phyloP scores from a whole-genome alignment of 2,888 invertebrate species.

The Trachelus stipa region DNA sequence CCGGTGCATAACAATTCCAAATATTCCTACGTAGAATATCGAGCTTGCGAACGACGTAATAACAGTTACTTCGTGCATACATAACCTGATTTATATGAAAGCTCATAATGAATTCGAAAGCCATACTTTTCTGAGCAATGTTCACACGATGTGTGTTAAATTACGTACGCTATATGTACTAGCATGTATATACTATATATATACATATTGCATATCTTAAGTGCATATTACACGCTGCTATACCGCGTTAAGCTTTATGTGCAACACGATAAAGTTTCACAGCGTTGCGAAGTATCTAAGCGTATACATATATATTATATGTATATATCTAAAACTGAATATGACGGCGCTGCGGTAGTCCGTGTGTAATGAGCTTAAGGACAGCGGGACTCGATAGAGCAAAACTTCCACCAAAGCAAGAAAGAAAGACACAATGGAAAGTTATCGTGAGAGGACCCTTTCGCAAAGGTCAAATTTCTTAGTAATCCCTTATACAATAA shows the following conservation, averaged over 20 bases:
- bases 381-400: neutral
- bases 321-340: neutral
- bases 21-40: neutral
- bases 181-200: neutral
- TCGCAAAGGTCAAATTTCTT: neutral
- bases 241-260: neutral
- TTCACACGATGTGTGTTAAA: neutral
- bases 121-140: neutral
- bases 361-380: neutral
- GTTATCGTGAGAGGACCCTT: neutral
- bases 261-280: neutral
- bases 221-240: neutral
- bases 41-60: neutral
- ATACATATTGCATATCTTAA: neutral
- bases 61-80: neutral
- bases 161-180: neutral
- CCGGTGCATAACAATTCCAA: neutral
- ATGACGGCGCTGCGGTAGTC: neutral
- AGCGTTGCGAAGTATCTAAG: neutral
- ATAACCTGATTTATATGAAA: neutral
- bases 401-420: neutral
- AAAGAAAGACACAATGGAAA: neutral
- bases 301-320: neutral
- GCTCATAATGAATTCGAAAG: neutral
- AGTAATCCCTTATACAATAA: neutral